Percentiles rank a stretch among this genome's conserved stretches.
These are phyloP conservation scores for Galaxea fascicularis DNA, from an alignment of 92 coral and sea anemone species.

Conservation along the genomic window DNA sequence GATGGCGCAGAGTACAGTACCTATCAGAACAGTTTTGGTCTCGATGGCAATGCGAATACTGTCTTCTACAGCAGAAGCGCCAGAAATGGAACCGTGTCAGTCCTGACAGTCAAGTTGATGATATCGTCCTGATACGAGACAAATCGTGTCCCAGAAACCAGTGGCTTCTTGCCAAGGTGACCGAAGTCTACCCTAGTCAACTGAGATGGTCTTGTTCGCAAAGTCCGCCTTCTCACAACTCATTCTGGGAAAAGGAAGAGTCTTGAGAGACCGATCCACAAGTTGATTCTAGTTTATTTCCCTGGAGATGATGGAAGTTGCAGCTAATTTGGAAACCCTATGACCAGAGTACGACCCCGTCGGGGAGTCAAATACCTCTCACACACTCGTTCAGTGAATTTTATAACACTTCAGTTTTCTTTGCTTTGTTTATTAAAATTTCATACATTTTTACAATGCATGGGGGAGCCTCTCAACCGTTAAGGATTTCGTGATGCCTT, in stretches of 20 bases:
- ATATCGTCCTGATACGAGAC: constrained; percentile 45
- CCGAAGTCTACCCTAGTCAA: constrained; percentile 35
- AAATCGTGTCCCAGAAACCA: constrained; percentile 36
- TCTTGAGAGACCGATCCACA: constrained; percentile 31
- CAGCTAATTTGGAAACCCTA: neutral
- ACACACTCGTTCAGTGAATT: no score
- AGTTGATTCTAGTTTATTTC: constrained; percentile 11
- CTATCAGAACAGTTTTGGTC: constrained; percentile 69
- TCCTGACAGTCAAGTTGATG: constrained; percentile 46
- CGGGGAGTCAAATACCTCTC: no score
- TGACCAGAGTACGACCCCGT: constrained; percentile 43
- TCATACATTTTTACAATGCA: no score
- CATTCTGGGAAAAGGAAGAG: constrained; percentile 2
- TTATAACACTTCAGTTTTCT: no score
- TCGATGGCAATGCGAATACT: constrained; percentile 60
- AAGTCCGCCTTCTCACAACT: constrained; percentile 13
- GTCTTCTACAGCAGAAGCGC: constrained; percentile 45
- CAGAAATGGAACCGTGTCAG: constrained; percentile 57
- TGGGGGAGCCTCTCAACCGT: neutral
- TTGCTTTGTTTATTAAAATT: no score
- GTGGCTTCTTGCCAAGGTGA: constrained; percentile 44
- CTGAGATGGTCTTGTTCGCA: constrained; percentile 44
- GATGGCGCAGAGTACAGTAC: constrained; percentile 23
- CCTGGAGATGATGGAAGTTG: neutral
- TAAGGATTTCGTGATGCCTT: neutral